Base-by-base conservation (phyloP, 2,888 invertebrate genomes). In the Dioctria rufipes region DNA sequence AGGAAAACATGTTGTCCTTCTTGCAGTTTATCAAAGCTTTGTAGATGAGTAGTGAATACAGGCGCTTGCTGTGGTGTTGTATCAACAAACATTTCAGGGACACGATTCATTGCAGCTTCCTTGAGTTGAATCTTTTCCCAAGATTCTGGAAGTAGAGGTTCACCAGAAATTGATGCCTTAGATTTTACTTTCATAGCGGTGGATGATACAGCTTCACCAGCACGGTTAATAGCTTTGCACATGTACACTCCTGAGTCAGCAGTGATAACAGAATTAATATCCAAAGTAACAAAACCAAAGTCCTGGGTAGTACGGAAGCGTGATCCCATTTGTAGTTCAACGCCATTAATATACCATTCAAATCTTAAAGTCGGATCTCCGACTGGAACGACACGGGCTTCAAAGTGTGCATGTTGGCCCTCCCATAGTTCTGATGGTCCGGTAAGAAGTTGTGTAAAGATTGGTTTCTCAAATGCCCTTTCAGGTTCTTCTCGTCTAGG, bases 301-400 rank as follows among this genome's bases (percentile, higher is more conserved):
- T 98, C 98, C 85, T 97, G 95, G 65, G 94, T 96, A 2, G 95
- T 96, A 85, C 96, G 95, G 91, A 97, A 95, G 84, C 98, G 92
- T 78, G 97, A 96, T 86, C 97, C 97, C 93, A 96, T 94, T 90
- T 96, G 95, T 69, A 98, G 91, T 89, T 97, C 97, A 4, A 96
- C 93, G 78, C 97, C 98, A 87, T 98, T 98, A 83, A 97, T 94
- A 89, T 94, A 98, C 98, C 98, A 98, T 90, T 98, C 96, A 86
- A 97, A 97, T 85, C 95, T 92, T 86, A 98, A 91, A 84, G 94
- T 95, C 3, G 98, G 94, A 89, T 99, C 99, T 5, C 98, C 98
- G 80, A 98, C 96, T 8, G 97, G 97, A 60, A 96, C 96, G 40
- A 97, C 96, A 71, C 96, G 92, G 73, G 96, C 96, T 89, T 97